Evolutionary conservation across 2,113 vertebrate genomes (phyloP), one percentile per base, ranked within the genome.

Genomic region (Willisornis vidua): DNA sequence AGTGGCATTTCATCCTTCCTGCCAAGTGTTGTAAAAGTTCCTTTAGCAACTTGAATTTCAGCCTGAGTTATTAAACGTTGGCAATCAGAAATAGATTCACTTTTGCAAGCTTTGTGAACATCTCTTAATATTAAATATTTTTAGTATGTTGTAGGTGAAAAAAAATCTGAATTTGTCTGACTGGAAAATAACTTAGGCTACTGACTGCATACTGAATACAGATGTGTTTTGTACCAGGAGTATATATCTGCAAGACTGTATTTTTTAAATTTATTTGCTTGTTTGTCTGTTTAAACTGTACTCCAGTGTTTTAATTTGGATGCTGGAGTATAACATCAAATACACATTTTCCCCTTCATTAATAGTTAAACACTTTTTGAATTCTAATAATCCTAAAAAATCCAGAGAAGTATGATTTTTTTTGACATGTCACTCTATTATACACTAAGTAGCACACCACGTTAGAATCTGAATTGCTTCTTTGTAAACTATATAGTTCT

Each of bases 141-240:
- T 94, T 87, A 89, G 70, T 87, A 20, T 61, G 35, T 61, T 95
- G 65, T 52, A 93, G 76, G 52, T 90, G 82, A 81, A 86, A 84
- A 92, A 88, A 92, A 70, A 29, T 90, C 77, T 89, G 83, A 90
- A 77, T 78, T 94, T 63, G 13, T 90, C 85, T 84, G 80, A 90
- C 93, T 89, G 89, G 89, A 94, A 95, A 96, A 94, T 45, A 94
- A n/a, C 43, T 95, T 88, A 94, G 78, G 72, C 92, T 96, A 96
- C 95, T 67, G 79, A 74, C 51, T 46, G 37, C 52, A 6, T 74
- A 45, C 65, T 71, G 73, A 90, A 63, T 54, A 85, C 84, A 94
- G 84, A 78, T 92, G 55, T 67, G 17, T 78, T 92, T 93, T 78
- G 59, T 80, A 74, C 29, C 61, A 63, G 49, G n/a, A 70, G 18